phyloP scores from a whole-genome alignment of 2,113 vertebrate species.

The Rafetus swinhoei region DNA sequence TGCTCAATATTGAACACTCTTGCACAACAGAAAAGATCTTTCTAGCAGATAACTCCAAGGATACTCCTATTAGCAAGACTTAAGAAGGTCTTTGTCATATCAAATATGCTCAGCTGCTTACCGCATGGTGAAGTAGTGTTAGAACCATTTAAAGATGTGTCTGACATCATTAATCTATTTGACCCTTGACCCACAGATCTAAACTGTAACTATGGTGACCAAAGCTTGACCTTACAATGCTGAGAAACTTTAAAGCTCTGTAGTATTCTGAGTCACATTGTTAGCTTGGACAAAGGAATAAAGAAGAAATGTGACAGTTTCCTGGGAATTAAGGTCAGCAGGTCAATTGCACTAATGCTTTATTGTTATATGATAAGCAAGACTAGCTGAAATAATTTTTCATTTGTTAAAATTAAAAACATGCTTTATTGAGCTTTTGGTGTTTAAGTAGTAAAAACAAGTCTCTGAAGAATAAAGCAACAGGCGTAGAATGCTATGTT shows the following conservation, averaged over 20 bases:
- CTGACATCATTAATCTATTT: constrained; percentile 89
- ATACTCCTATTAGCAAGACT: constrained; percentile 73
- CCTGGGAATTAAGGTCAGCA: constrained; percentile 83
- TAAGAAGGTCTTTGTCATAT: constrained; percentile 78
- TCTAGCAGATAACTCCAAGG: constrained; percentile 48
- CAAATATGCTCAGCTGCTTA: constrained; percentile 83
- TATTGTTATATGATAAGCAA: constrained; percentile 80
- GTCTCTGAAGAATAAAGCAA: neutral
- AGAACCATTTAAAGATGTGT: constrained; percentile 83
- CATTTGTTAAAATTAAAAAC: constrained; percentile 48
- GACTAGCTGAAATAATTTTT: constrained; percentile 74
- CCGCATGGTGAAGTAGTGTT: constrained; percentile 70
- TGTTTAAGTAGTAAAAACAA: constrained; percentile 53
- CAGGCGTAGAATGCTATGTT: constrained; percentile 20
- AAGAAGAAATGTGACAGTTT: constrained; percentile 86
- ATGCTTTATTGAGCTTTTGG: neutral
- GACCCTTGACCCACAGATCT: constrained; percentile 76
- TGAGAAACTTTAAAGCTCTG: constrained; percentile 77
- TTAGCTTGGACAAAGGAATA: constrained; percentile 78
- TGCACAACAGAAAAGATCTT: constrained; percentile 52
- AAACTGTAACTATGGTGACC: constrained; percentile 83
- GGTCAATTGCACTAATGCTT: constrained; percentile 84
- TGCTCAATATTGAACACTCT: neutral
- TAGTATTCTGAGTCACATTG: constrained; percentile 83
- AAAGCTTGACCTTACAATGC: constrained; percentile 81